phyloP scores from a whole-genome alignment of 1,140 invertebrate genomes.

The Pachyrhynchus sulphureomaculatus region DNA sequence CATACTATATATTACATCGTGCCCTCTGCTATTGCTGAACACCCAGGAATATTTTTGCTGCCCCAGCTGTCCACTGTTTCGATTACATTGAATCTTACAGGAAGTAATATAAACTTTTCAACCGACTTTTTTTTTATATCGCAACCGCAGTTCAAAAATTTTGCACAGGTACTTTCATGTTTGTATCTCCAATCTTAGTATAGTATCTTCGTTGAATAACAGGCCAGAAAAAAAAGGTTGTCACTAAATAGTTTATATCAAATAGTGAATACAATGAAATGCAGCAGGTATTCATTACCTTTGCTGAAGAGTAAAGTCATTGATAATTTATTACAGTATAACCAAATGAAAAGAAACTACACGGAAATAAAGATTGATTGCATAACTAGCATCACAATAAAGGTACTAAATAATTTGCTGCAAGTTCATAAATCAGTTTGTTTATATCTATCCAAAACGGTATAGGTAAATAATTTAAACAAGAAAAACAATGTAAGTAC shows the following conservation, averaged over 20 bases:
- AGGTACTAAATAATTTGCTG: conserved; percentile 25
- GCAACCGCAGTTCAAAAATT: too few relatives aligned
- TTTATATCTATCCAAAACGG: conserved; percentile 15
- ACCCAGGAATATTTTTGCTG: too few relatives aligned
- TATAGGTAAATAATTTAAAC: not conserved
- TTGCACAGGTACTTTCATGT: too few relatives aligned
- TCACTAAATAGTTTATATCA: conserved; percentile 5
- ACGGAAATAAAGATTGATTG: conserved; percentile 34
- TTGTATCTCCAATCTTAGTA: too few relatives aligned
- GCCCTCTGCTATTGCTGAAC: too few relatives aligned
- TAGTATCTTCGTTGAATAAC: too few relatives aligned
- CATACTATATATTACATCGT: too few relatives aligned
- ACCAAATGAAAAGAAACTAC: conserved; percentile 18
- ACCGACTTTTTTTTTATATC: too few relatives aligned
- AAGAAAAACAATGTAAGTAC: not conserved
- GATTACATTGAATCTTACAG: too few relatives aligned
- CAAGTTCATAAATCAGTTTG: conserved; percentile 27
- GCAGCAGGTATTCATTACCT: conserved; percentile 9
- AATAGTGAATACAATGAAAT: conserved; percentile 17
- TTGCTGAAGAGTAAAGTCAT: conserved; percentile 12
- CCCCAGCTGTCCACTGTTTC: too few relatives aligned
- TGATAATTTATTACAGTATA: conserved; percentile 26
- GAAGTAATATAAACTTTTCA: too few relatives aligned
- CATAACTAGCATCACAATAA: conserved; percentile 23
- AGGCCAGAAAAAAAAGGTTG: conserved; percentile 1